Evolutionary conservation across 2,113 vertebrate genomes (phyloP), one percentile per base, ranked within the genome.

Genomic region (Bungarus multicinctus): DNA sequence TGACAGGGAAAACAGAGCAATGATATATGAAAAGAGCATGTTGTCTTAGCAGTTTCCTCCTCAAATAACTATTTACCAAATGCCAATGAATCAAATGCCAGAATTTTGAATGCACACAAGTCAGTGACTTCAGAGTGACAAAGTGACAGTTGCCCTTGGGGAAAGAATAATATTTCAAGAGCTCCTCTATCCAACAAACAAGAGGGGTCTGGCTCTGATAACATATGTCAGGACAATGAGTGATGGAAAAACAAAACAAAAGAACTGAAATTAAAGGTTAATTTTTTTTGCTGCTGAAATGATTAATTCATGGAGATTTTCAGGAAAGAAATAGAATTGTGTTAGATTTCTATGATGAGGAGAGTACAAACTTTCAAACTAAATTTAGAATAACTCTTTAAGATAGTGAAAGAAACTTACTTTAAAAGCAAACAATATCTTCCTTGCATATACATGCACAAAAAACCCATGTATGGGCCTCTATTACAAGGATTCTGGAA

Each of bases 131-230:
- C 45, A 47, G 23, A 92, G 52, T 92, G 89, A 91, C 93, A 57
- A 22, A 30, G 87, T 90, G 92, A 90, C 34, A 92, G 43, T 5
- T 50, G 43, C 52, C 57, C 16, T 90, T 94, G 27, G 55, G 45
- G 64, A 94, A 57, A 90, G 93, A 90, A 47, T 86, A 93, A 92
- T 47, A 87, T 92, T 53, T 54, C 60, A 93, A 69, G 55, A 91
- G 3, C 30, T 18, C 16, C 52, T 64, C 58, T 90, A 89, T 87
- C 39, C 64, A 90, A 90, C 81, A 87, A 30, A 0, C 20, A 92
- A 60, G 20, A 81, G 85, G 50, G 90, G 16, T 81, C 60, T 91
- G 39, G 22, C 10, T 64, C 3, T 27, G 91, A 89, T 43, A 90
- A 58, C 27, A 87, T 88, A 23, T 54, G 64, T 89, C 53, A 90